Base-by-base conservation (phyloP, 2,888 invertebrate genomes). In the Baccha elongata region DNA sequence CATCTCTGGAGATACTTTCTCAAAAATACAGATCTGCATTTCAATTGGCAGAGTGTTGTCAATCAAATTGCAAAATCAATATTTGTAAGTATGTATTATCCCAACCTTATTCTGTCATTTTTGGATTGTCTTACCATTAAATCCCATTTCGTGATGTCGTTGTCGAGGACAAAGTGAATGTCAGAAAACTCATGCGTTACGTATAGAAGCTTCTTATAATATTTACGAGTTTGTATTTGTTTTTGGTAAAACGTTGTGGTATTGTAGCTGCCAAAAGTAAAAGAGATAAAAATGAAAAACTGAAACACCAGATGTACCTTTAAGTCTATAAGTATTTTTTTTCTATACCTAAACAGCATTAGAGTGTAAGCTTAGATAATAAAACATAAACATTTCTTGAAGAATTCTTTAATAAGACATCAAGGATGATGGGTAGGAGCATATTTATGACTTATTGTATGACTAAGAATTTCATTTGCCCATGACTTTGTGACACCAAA, bases 31-130 rank as follows among this genome's bases (percentile, higher is more conserved):
- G 69, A 80, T 50, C 64, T 64, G 62, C 64, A 69, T 74, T 79
- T 74, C 62, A 74, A 80, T 80, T 80, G 58, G 29, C 81, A 76
- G n/a, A n/a, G n/a, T n/a, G 72, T 72, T 76, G 71, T 71, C 81
- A 81, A 75, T 67, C 75, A 48, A 60, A 81, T 81, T 75, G 72
- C 81, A 81, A 81, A 81, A 76, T 81, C 81, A 76, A 81, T 81
- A 81, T 81, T 81, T 81, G 40, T n/a, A n/a, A n/a, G n/a, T n/a
- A n/a, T n/a, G n/a, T 76, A 71, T 81, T 81, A 71, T 71, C 13
- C 17, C 26, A 44, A 44, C 11, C 23, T 6, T 23, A 3, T 26
- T 19, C n/a, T 17, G 44, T 17, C 17, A 44, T 1, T 58, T 15
- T 19, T 40, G 2, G 15, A 65, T 75, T 58, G 69, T 71, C 71